These are phyloP conservation scores for Lepus europaeus DNA, from an alignment of 2,113 vertebrate genomes.

Conservation along the genomic window DNA sequence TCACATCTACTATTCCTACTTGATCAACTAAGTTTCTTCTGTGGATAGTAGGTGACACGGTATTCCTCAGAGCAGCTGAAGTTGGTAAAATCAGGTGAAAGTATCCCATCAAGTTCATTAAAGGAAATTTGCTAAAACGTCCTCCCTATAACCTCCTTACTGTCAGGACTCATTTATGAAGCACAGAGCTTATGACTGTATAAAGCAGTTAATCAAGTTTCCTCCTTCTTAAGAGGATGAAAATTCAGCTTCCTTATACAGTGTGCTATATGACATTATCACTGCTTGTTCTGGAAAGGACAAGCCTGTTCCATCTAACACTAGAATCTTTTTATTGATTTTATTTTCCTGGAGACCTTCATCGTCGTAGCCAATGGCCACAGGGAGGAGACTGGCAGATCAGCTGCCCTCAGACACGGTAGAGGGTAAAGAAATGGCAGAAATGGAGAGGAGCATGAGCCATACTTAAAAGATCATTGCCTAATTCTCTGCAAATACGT, in stretches of 20 bases:
- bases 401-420: neutral
- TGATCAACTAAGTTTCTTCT: constrained; percentile 64
- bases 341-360: constrained; percentile 8
- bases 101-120: constrained; percentile 83
- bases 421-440: neutral
- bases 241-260: constrained; percentile 78
- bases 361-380: neutral
- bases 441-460: neutral
- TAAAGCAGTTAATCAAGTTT: constrained; percentile 85
- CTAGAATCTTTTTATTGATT: neutral
- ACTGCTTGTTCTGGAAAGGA: constrained; percentile 56
- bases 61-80: constrained; percentile 80
- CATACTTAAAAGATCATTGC: neutral
- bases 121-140: constrained; percentile 84
- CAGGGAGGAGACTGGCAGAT: neutral
- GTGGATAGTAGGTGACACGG: constrained; percentile 60
- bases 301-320: neutral
- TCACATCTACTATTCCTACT: constrained; percentile 58
- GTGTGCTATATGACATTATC: constrained; percentile 69
- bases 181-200: constrained; percentile 77
- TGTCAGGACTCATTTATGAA: constrained; percentile 84
- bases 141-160: constrained; percentile 85
- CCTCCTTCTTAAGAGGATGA: constrained; percentile 79
- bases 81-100: constrained; percentile 83
- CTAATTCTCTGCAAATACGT: neutral